These are phyloP conservation scores for Macrosoma leucophasiata DNA, from an alignment of 2,888 invertebrate species.

Conservation along the genomic window DNA sequence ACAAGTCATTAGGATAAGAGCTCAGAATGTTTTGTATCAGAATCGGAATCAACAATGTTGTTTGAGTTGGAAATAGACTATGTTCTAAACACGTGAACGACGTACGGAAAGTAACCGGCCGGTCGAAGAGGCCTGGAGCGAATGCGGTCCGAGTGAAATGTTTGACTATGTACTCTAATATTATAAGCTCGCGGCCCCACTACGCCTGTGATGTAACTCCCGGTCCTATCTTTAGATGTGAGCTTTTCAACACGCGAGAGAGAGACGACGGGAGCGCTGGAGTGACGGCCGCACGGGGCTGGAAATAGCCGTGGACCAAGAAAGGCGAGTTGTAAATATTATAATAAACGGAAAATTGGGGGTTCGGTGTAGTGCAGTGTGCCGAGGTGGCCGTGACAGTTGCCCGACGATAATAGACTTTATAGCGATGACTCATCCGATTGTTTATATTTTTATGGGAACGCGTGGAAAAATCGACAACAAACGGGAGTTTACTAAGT, in stretches of 20 bases:
- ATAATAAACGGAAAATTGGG: constrained; percentile 70
- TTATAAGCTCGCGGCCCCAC: constrained; percentile 70
- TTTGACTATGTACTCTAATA: constrained; percentile 73
- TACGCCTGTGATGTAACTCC: constrained; percentile 69
- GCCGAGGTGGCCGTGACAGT: constrained; percentile 62
- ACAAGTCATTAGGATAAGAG: constrained; percentile 12
- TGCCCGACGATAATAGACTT: constrained; percentile 44
- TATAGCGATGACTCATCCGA: constrained; percentile 25
- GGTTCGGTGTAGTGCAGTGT: constrained; percentile 71
- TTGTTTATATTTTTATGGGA: constrained; percentile 19
- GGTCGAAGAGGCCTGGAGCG: constrained; percentile 56
- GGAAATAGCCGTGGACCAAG: constrained; percentile 78
- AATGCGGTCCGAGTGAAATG: constrained; percentile 69
- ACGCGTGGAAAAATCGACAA: constrained; percentile 1
- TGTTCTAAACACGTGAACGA: constrained; percentile 34
- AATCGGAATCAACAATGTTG: constrained; percentile 12
- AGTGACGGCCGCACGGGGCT: constrained; percentile 55
- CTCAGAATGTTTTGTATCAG: constrained; percentile 18
- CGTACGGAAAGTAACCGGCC: constrained; percentile 59
- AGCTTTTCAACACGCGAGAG: constrained; percentile 44
- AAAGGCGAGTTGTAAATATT: constrained; percentile 77
- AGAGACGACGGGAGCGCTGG: constrained; percentile 52
- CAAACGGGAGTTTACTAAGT: constrained; percentile 20
- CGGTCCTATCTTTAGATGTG: constrained; percentile 63
- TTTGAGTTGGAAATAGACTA: constrained; percentile 34